Percentiles rank a stretch among this genome's conserved stretches.
Conservation (phyloP, 2,797 vertebrate species). For the Vireo griseus region DNA sequence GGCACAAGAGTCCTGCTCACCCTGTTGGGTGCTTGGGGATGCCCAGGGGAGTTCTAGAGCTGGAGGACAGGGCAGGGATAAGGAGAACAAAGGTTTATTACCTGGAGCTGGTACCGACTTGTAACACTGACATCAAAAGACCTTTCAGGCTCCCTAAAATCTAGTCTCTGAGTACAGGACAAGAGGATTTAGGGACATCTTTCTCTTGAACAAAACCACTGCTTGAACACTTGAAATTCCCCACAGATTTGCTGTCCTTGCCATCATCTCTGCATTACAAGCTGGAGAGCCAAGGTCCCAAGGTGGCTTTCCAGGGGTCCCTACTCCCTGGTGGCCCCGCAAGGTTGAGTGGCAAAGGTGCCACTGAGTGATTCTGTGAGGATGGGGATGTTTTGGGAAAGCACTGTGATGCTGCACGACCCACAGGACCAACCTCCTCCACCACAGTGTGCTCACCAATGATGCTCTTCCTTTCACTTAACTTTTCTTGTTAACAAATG, state of each 20-base stretch:
- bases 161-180: neutral
- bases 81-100: neutral
- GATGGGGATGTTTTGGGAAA: neutral
- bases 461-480: neutral
- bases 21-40: neutral
- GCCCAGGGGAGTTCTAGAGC: neutral
- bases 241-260: neutral
- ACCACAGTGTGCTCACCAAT: accelerated
- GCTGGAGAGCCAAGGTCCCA: accelerated
- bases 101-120: neutral
- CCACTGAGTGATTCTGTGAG: neutral
- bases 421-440: neutral
- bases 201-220: neutral
- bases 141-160: neutral
- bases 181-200: neutral
- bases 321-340: neutral
- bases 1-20: neutral
- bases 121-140: neutral
- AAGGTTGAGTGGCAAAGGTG: neutral
- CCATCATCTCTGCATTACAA: neutral
- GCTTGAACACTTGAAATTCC: neutral
- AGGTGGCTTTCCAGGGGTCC: neutral
- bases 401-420: neutral
- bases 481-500: neutral
- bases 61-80: accelerated